These are phyloP conservation scores for Ivindomyrus marchei DNA, from an alignment of 2,113 vertebrate genomes.

Conservation along the genomic window DNA sequence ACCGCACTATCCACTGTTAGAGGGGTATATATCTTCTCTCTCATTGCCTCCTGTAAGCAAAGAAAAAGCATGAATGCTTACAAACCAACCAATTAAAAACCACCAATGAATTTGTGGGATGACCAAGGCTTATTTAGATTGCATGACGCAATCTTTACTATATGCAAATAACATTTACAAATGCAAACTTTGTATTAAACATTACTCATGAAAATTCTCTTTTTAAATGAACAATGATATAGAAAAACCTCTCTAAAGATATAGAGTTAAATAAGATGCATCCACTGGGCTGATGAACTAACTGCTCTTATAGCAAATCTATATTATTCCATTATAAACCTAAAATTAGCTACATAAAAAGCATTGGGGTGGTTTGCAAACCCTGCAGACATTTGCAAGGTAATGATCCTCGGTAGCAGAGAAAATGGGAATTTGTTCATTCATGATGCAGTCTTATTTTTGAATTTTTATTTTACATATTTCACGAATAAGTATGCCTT, in stretches of 20 bases:
- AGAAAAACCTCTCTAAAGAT: not conserved
- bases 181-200: not conserved
- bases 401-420: not conserved
- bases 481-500: not conserved
- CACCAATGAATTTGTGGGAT: not conserved
- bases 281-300: not conserved
- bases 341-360: too few relatives aligned
- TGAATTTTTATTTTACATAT: not conserved
- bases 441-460: not conserved
- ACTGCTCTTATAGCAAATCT: too few relatives aligned
- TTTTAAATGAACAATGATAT: not conserved
- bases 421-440: not conserved
- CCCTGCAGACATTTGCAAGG: not conserved
- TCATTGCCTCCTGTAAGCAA: conserved; percentile 69
- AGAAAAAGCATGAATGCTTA: not conserved
- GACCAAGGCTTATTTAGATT: not conserved
- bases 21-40: conserved; percentile 90
- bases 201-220: not conserved
- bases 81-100: not conserved
- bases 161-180: not conserved
- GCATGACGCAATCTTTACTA: not conserved
- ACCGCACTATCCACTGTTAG: conserved; percentile 89
- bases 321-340: not conserved
- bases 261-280: not conserved
- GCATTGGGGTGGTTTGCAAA: not conserved